Evolutionary conservation across 2,888 invertebrate genomes (phyloP), one percentile per base, ranked within the genome.

Genomic region (Chironomus riparius): DNA sequence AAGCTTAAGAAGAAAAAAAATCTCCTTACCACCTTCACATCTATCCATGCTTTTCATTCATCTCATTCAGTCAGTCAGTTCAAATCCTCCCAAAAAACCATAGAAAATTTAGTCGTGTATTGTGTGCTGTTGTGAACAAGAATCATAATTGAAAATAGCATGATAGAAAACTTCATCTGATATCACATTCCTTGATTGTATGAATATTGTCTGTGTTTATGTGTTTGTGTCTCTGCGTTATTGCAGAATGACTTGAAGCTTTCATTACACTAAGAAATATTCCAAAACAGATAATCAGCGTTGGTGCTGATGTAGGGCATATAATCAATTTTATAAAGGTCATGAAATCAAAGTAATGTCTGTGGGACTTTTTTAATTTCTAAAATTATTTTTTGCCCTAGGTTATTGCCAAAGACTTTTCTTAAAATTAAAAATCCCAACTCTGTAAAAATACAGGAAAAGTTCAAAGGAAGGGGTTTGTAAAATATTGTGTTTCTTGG

Each of bases 101-200:
- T 74, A 74, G 74, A 74, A 74, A 74, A 74, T 74, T 74, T 74
- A 74, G 74, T 48, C 47, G 74, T 68, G 74, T 74, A 74, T 74
- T 68, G 74, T 74, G 74, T 38, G 65, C 38, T 73, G 56, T 18
- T 74, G 68, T 68, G 74, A 74, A 74, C 74, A 74, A 47, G 74
- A 74, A 74, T 74, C 74, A 74, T 74, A 74, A 74, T 74, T 74
- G 74, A 74, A 74, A 74, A 74, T 74, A 74, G 74, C 74, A 74
- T 74, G 74, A 74, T 74, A 74, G 48, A 74, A 38, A 74, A 68
- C 47, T 74, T 28, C 68, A 28, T 74, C 48, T 68, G 74, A 65
- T 74, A 74, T 74, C 74, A 74, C 74, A 74, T 74, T 74, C 74
- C 74, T 74, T 74, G 74, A 74, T 74, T 74, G 74, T 48, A 68